These are phyloP conservation scores for Syngnathoides biaculeatus DNA, from an alignment of 2,113 vertebrate genomes.

Conservation along the genomic window DNA sequence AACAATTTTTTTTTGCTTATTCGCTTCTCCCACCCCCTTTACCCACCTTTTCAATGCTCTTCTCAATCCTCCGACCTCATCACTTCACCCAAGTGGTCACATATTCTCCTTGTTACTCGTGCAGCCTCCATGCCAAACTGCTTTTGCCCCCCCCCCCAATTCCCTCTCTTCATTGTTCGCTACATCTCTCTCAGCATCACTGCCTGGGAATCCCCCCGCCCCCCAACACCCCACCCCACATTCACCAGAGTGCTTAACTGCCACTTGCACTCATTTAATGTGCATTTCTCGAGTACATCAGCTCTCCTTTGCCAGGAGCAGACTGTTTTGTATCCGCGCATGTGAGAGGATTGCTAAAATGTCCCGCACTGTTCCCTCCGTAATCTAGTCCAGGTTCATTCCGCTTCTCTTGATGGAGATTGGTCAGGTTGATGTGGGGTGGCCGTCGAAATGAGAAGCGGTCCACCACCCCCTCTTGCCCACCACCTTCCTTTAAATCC, in stretches of 20 bases:
- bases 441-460: conserved; percentile 28
- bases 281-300: conserved; percentile 44
- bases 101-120: conserved; percentile 23
- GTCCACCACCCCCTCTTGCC: conserved; percentile 14
- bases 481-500: conserved; percentile 48
- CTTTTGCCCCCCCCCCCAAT: conserved; percentile 35
- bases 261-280: conserved; percentile 39
- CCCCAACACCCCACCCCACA: conserved; percentile 37
- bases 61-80: conserved; percentile 17
- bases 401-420: conserved; percentile 39
- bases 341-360: conserved; percentile 52
- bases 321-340: conserved; percentile 36
- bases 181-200: conserved; percentile 58
- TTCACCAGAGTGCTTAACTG: conserved; percentile 34
- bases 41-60: conserved; percentile 36
- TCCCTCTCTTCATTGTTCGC: conserved; percentile 57
- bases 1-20: conserved; percentile 13
- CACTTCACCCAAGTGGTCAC: conserved; percentile 22
- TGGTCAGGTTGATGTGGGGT: conserved; percentile 40
- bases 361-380: conserved; percentile 29
- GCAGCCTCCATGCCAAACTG: conserved; percentile 50
- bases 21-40: conserved; percentile 45
- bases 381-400: conserved; percentile 50
- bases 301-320: conserved; percentile 38
- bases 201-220: conserved; percentile 56